Percentiles rank a stretch among this genome's conserved stretches.
phyloP scores from a whole-genome alignment of 2,797 vertebrate species.

The Ctenochaetus hawaiiensis region DNA sequence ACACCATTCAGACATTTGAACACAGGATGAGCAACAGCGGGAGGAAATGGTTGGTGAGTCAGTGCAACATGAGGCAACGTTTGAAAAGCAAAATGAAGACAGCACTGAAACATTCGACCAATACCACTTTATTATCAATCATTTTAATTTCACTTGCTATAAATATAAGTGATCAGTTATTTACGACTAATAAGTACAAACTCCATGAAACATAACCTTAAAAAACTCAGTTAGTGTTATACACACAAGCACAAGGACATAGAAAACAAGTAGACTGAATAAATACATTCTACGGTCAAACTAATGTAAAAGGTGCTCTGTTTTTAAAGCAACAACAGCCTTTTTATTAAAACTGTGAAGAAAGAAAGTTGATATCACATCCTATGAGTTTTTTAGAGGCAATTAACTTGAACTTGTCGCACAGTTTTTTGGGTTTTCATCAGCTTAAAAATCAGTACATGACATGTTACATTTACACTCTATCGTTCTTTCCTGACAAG shows the following conservation, averaged over 20 bases:
- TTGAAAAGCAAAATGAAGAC: conserved; percentile 49
- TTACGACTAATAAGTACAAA: conserved; percentile 33
- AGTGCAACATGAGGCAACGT: conserved; percentile 29
- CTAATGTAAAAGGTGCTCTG: conserved; percentile 4
- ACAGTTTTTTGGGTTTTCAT: not conserved
- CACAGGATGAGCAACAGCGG: conserved; percentile 48
- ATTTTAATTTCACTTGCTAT: conserved; percentile 10
- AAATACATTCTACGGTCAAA: conserved; percentile 13
- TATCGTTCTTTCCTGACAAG: conserved; percentile 37
- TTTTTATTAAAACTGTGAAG: conserved; percentile 18
- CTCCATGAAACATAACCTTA: conserved; percentile 21
- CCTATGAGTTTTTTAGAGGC: not conserved
- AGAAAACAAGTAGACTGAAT: conserved; percentile 15
- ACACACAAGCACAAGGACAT: conserved; percentile 6
- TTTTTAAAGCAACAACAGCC: conserved; percentile 17
- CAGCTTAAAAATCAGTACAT: conserved; percentile 11
- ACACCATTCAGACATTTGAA: conserved; percentile 56
- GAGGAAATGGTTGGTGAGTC: conserved; percentile 63
- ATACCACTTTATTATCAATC: conserved; percentile 55
- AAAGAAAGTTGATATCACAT: conserved; percentile 14
- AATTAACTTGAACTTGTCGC: conserved; percentile 18
- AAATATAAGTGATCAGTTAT: conserved; percentile 15
- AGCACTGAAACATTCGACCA: conserved; percentile 33
- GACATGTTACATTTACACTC: conserved; percentile 31
- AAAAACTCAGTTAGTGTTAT: not conserved